phyloP scores from a whole-genome alignment of 2,797 vertebrate genomes.

The Macropus fuliginosus region DNA sequence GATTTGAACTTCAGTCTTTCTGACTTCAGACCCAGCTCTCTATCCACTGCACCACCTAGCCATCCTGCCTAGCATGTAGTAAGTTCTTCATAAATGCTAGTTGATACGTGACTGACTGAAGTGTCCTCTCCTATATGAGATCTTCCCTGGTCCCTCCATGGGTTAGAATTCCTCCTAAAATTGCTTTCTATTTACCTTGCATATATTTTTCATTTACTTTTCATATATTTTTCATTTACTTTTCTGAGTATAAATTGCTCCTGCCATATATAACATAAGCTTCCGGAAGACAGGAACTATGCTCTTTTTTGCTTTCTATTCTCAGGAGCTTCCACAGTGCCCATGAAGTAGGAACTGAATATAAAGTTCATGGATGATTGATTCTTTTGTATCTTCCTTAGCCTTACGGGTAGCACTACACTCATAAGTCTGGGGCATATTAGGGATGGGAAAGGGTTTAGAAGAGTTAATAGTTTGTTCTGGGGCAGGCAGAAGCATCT shows the following conservation, averaged over 20 bases:
- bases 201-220: neutral
- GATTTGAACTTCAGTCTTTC: neutral
- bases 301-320: constrained; percentile 6
- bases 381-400: constrained; percentile 7
- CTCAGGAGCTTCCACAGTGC: neutral
- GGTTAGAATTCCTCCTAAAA: neutral
- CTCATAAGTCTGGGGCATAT: neutral
- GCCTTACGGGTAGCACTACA: neutral
- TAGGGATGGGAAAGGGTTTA: neutral
- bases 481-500: neutral
- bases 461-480: neutral
- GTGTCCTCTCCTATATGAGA: neutral
- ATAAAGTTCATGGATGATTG: neutral
- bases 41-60: neutral
- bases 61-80: neutral
- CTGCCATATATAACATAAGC: neutral
- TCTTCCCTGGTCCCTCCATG: neutral
- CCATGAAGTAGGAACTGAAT: neutral
- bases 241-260: neutral
- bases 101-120: neutral
- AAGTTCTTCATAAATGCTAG: neutral
- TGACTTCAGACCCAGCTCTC: neutral
- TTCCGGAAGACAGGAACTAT: neutral
- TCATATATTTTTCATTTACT: neutral
- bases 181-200: neutral